Evolutionary conservation across 2,797 vertebrate species (phyloP).

Genomic region (Ctenopoma kingsleyae): DNA sequence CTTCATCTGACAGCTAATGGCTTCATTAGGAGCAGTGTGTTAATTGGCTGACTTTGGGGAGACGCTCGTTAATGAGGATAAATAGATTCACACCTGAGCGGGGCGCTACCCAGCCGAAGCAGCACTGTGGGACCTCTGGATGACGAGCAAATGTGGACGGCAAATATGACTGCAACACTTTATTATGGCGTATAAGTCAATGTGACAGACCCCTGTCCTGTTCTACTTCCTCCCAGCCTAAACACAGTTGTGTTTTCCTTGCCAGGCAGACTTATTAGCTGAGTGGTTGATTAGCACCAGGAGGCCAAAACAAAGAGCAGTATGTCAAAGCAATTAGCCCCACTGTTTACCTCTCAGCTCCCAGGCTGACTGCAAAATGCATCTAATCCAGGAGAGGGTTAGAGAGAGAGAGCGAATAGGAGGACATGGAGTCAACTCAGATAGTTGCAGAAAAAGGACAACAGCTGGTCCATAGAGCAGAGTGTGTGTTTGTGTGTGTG

Average conservation of each 20-base stretch:
- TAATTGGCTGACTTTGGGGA: conserved; percentile 97
- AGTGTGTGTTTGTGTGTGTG: conserved; percentile 41
- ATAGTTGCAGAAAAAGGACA: conserved; percentile 67
- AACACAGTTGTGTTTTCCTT: conserved; percentile 49
- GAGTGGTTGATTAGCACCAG: conserved; percentile 82
- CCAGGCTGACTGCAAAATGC: conserved; percentile 70
- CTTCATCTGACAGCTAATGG: conserved; percentile 98
- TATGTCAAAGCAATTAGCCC: conserved; percentile 86
- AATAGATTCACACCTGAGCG: conserved; percentile 97
- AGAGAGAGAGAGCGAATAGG: conserved; percentile 11
- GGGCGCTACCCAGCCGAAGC: conserved; percentile 84
- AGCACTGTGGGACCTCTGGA: conserved; percentile 69
- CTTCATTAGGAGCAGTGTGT: conserved; percentile 94
- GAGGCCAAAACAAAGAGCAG: conserved; percentile 84
- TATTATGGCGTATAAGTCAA: conserved; percentile 29
- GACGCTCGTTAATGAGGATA: conserved; percentile 95
- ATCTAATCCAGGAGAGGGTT: conserved; percentile 68
- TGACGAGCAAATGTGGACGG: conserved; percentile 32
- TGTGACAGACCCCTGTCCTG: conserved; percentile 21
- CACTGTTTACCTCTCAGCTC: conserved; percentile 82
- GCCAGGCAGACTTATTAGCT: conserved; percentile 78
- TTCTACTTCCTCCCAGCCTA: conserved; percentile 43
- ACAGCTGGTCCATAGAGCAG: conserved; percentile 73
- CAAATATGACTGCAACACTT: conserved; percentile 43
- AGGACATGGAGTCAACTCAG: conserved; percentile 46